phyloP scores from a whole-genome alignment of 30 jellyfish, hydroid and myxozoan genomes.

The Mastigias papua region DNA sequence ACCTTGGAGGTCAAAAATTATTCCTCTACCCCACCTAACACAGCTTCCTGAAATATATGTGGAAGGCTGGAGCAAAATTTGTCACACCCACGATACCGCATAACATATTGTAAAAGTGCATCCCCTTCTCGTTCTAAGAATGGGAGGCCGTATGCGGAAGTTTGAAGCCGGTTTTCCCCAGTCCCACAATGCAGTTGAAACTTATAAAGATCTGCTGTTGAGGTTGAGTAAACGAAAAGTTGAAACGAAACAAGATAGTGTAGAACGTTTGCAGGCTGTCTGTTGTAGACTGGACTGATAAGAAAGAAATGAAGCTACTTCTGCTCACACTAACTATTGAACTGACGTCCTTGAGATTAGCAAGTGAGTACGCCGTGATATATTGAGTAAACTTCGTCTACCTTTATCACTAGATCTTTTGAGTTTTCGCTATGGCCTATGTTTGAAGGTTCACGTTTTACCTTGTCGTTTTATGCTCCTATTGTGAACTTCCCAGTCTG shows the following conservation, averaged over 20 bases:
- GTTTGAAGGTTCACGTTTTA: too few species aligned
- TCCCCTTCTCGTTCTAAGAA: background rate
- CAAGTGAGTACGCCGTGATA: background rate
- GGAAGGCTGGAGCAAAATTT: too few species aligned
- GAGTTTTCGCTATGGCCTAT: too few species aligned
- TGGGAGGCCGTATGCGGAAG: background rate
- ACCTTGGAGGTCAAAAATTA: too few species aligned
- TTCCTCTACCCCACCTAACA: too few species aligned
- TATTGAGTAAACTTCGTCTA: background rate
- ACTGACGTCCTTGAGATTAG: background rate
- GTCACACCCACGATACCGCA: too few species aligned
- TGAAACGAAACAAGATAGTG: too few species aligned
- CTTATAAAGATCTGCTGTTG: too few species aligned
- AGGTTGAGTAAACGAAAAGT: too few species aligned
- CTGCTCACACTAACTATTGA: background rate
- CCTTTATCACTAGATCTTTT: background rate
- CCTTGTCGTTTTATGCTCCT: too few species aligned
- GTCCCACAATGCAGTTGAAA: background rate
- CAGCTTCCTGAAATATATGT: too few species aligned
- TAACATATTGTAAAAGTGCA: background rate
- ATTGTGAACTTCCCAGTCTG: too few species aligned
- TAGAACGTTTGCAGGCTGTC: background rate
- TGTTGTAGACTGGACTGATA: background rate
- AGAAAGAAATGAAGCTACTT: background rate
- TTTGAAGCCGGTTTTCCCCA: background rate